Evolutionary conservation across 2,888 invertebrate species (phyloP).

Genomic region (Ochlodes sylvanus): DNA sequence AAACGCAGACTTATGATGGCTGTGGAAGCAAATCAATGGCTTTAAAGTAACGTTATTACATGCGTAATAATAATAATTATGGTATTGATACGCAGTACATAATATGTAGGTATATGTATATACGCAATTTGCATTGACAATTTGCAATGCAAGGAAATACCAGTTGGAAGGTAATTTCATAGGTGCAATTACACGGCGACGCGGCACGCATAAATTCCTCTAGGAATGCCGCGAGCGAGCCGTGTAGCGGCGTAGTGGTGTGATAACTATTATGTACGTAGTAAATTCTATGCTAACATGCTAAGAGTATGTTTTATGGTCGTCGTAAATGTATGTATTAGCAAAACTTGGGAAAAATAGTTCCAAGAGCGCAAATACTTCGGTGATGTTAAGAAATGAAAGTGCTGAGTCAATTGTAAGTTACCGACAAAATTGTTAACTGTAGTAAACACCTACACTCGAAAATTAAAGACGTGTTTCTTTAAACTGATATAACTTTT

Average conservation of each 20-base stretch:
- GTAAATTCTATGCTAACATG: constrained; percentile 18
- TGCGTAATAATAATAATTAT: constrained; percentile 5
- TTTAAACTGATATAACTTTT: too few species aligned
- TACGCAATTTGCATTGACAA: constrained; percentile 29
- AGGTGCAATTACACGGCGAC: constrained; percentile 32
- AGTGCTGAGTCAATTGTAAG: too few species aligned
- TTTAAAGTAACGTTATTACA: background rate
- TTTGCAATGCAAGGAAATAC: constrained; percentile 29
- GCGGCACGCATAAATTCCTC: constrained; percentile 33
- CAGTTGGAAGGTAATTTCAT: constrained; percentile 30
- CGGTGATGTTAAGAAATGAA: too few species aligned
- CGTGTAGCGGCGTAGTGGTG: background rate
- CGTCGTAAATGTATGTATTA: constrained; percentile 17
- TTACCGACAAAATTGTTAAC: too few species aligned
- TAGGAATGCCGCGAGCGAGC: constrained; percentile 28
- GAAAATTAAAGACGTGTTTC: too few species aligned
- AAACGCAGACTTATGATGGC: too few species aligned
- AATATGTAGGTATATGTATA: too few species aligned
- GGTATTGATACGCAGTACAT: constrained; percentile 20
- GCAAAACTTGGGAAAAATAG: constrained; percentile 3
- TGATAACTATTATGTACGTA: constrained; percentile 31
- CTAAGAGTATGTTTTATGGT: constrained; percentile 22
- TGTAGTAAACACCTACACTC: too few species aligned
- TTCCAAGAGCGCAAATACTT: background rate
- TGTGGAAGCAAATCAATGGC: too few species aligned